Conservation (phyloP, 2,113 vertebrate species). For the Phaethon lepturus region DNA sequence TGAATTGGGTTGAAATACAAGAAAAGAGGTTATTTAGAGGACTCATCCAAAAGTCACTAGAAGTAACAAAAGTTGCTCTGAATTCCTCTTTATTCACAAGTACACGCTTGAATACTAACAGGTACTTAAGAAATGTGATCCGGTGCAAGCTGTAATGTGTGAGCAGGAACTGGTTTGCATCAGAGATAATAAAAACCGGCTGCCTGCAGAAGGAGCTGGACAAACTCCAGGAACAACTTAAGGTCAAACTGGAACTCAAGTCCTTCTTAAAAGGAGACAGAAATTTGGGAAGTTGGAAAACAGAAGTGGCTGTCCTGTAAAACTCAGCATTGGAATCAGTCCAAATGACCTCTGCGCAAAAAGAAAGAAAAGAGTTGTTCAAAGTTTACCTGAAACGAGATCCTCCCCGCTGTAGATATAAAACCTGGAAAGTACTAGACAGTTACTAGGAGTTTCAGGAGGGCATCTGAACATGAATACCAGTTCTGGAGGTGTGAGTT, state of each 20-base stretch:
- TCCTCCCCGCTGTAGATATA: rapidly evolving
- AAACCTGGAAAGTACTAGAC: not conserved
- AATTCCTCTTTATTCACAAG: not conserved
- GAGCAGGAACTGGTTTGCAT: not conserved
- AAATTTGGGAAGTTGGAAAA: not conserved
- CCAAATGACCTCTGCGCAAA: not conserved
- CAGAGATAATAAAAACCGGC: not conserved
- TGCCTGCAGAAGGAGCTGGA: not conserved
- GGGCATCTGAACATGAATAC: rapidly evolving
- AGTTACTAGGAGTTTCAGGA: not conserved
- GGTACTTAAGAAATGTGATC: not conserved
- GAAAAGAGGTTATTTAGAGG: not conserved
- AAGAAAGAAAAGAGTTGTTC: not conserved
- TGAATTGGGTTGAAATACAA: not conserved
- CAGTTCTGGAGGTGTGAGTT: not conserved
- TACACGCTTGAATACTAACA: not conserved
- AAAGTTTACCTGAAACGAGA: not conserved
- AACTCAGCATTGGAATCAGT: not conserved
- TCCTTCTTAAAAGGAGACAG: not conserved
- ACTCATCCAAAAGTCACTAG: not conserved
- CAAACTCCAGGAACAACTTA: not conserved
- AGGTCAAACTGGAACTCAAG: not conserved
- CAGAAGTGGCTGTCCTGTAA: not conserved
- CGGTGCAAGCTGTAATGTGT: not conserved
- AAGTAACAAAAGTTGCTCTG: not conserved